Base-by-base conservation (phyloP, 2,888 invertebrate genomes). In the Criorhina ranunculi region DNA sequence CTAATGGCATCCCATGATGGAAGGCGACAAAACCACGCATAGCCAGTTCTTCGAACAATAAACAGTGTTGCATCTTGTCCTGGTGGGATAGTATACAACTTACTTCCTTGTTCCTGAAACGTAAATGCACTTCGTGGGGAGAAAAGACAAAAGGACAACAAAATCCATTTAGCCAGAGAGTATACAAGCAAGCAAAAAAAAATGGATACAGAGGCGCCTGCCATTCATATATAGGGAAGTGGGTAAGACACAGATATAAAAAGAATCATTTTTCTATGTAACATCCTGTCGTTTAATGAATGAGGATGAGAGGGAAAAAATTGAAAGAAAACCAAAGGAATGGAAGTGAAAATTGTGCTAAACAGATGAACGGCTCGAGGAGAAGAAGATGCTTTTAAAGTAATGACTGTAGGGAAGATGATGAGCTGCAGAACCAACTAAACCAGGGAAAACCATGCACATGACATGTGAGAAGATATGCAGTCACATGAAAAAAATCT, bases 81-180 rank as follows among this genome's bases (percentile, higher is more conserved):
- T 24, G 24, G 19, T 55, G 37, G 44, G 49, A 57, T 15, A 24
- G 24, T 24, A 5, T 44, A 24, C 40, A 35, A 37, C n/a, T 44
- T 64, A 67, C 78, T 83, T 83, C 83, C 83, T 78, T 62, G 40
- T 85, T 80, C 69, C 73, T 67, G 59, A 31, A 70, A 44, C 46
- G 53, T 64, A 75, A 69, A 64, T 69, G 67, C 60, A 75, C 79
- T 83, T 73, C 35, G 42, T 29, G 53, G 9, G 29, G 6, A 57
- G 40, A 80, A 64, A 80, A 85, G 46, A 85, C 69, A 80, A 85
- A 85, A 59, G 64, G 51, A 80, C 62, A 75, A 66, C 64, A 62
- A 85, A 80, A 80, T 75, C 80, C 85, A 80, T 80, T 85, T 80
- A 70, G 70, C 51, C 70, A 70, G 75, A 85, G 73, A 75, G 80